These are phyloP conservation scores for Kryphioiulus occultus DNA, from an alignment of 2,888 invertebrate genomes.

Conservation along the genomic window DNA sequence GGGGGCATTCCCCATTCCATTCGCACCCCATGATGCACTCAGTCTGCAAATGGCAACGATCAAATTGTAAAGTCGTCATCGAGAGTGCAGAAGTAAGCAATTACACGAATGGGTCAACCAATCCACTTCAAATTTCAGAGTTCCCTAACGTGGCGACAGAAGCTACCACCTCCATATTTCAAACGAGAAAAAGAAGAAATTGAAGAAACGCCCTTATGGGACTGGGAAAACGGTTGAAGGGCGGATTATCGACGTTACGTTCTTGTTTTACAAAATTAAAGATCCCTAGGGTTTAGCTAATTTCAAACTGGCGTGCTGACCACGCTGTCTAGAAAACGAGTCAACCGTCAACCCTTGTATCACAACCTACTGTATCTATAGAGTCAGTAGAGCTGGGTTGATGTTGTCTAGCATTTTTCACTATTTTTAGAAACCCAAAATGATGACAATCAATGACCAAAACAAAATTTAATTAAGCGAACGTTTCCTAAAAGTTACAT, in stretches of 20 bases:
- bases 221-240: not conserved
- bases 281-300: not conserved
- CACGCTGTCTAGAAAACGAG: not conserved
- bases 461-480: too few relatives aligned
- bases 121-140: conserved; percentile 3
- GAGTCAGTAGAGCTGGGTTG: too few relatives aligned
- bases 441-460: too few relatives aligned
- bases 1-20: not conserved
- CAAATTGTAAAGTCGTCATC: conserved; percentile 23
- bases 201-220: not conserved
- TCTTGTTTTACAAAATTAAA: not conserved
- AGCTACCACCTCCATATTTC: not conserved
- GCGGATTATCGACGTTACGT: not conserved
- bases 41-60: not conserved
- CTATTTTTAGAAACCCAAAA: too few relatives aligned
- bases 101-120: conserved; percentile 23
- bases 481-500: too few relatives aligned
- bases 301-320: not conserved
- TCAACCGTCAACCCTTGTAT: not conserved
- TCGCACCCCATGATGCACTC: not conserved
- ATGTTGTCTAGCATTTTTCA: too few relatives aligned
- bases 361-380: too few relatives aligned
- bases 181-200: not conserved
- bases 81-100: not conserved
- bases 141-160: not conserved